Evolutionary conservation across 2,113 vertebrate species (phyloP).

Genomic region (Hypomesus transpacificus): DNA sequence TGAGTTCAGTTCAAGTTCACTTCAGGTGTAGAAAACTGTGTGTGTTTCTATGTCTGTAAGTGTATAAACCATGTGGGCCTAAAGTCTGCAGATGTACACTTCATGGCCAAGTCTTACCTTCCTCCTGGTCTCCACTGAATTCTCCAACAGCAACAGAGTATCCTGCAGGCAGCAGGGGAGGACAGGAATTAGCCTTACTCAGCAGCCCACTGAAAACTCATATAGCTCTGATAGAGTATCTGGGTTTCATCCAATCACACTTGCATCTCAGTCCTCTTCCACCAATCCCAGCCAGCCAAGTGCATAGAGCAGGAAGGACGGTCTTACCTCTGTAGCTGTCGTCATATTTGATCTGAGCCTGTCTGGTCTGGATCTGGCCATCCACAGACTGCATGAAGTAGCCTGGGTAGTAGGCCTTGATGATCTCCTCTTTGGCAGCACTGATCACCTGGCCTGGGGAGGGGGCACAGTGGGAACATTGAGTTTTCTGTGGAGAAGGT

Average conservation of each 20-base stretch:
- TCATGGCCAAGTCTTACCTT: constrained; percentile 72
- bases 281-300: no score
- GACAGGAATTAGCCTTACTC: not conserved
- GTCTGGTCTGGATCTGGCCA: constrained; percentile 80
- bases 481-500: not conserved
- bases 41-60: not conserved
- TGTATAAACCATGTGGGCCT: not conserved
- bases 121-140: constrained; percentile 81
- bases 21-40: constrained; percentile 12
- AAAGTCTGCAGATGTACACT: not conserved
- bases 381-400: constrained; percentile 78
- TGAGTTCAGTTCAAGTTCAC: constrained; percentile 23
- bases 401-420: constrained; percentile 75
- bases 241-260: not conserved
- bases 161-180: constrained; percentile 60
- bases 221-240: no score
- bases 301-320: not conserved
- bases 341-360: constrained; percentile 70
- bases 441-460: constrained; percentile 83
- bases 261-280: no score
- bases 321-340: constrained; percentile 84
- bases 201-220: not conserved
- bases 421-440: constrained; percentile 80
- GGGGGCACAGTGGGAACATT: not conserved
- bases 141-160: constrained; percentile 89